Evolutionary conservation across 2,888 invertebrate species (phyloP).

Genomic region (Napeogenes sylphis): DNA sequence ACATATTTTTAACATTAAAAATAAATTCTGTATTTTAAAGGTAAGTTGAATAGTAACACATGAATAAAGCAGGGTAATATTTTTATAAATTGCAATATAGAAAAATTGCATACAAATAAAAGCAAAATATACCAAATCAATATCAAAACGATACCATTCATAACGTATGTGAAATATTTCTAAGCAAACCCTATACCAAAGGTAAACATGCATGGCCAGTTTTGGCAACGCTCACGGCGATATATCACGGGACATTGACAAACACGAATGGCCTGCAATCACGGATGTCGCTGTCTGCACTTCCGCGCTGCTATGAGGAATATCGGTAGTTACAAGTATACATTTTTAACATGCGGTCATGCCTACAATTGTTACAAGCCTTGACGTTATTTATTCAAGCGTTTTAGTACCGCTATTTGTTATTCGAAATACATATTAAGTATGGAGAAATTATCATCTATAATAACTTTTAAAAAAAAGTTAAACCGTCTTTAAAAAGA

Average conservation of each 20-base stretch:
- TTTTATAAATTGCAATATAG: no score
- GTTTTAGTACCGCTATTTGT: no score
- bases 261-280: slow-evolving; percentile 58
- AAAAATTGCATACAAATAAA: no score
- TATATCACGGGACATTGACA: slow-evolving; percentile 66
- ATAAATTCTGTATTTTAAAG: no score
- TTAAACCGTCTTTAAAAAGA: no score
- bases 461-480: no score
- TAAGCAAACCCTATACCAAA: slow-evolving; percentile 24
- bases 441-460: not conserved
- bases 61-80: no score
- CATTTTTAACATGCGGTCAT: slow-evolving; percentile 5
- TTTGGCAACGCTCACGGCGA: slow-evolving; percentile 56
- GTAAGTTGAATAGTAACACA: no score
- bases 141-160: not conserved
- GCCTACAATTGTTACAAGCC: slow-evolving; percentile 1
- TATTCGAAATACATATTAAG: not conserved
- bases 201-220: slow-evolving; percentile 51
- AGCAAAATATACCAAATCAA: no score
- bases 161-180: slow-evolving; percentile 2
- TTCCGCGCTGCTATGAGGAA: slow-evolving; percentile 65
- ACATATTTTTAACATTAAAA: no score
- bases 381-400: not conserved
- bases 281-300: slow-evolving; percentile 63
- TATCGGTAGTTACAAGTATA: slow-evolving; percentile 34